Evolutionary conservation across 2,113 vertebrate species (phyloP), one percentile per base, ranked within the genome.

Genomic region (Xerus inauris): DNA sequence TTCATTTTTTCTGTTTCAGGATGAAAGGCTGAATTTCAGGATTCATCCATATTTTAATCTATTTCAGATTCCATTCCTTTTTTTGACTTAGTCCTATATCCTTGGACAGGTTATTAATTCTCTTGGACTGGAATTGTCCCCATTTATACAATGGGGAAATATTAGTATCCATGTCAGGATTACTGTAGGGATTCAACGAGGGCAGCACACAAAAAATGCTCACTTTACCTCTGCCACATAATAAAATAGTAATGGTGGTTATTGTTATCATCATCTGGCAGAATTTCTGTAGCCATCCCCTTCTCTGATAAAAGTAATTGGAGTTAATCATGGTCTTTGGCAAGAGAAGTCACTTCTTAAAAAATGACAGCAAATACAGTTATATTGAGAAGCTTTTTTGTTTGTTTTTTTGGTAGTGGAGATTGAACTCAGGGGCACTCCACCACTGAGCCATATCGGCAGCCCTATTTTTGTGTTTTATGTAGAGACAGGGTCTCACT

Each of bases 11-110:
- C 42, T 54, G 59, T 75, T 91, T 14, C 77, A 67, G 94, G 40
- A 45, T 28, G 85, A 73, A 93, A 86, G 28, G 8, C 42, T 84
- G 51, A 87, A 67, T 94, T 83, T 94, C 67, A 95, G 65, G 93
- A 90, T 82, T 26, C 24, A 73, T 51, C 47, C 17, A 6, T 77
- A 73, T 54, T 67, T 95, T 95, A 87, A 93, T 51, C 64, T 89
- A 17, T 92, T 86, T 96, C 57, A 69, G 5, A 47, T 92, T 73
- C 38, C 45, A 65, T 85, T 75, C 17, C 92, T 92, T n/a, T n/a
- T n/a, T n/a, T 84, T 94, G 49, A 77, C 6, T 90, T 83, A 88
- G 51, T 32, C 45, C 38, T 69, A 16, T 84, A 20, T 67, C 47
- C 19, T 85, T 77, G 45, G 35, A 57, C 35, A 86, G 86, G 62